These are phyloP conservation scores for Furcifer pardalis DNA, from an alignment of 2,797 vertebrate species.

Conservation along the genomic window DNA sequence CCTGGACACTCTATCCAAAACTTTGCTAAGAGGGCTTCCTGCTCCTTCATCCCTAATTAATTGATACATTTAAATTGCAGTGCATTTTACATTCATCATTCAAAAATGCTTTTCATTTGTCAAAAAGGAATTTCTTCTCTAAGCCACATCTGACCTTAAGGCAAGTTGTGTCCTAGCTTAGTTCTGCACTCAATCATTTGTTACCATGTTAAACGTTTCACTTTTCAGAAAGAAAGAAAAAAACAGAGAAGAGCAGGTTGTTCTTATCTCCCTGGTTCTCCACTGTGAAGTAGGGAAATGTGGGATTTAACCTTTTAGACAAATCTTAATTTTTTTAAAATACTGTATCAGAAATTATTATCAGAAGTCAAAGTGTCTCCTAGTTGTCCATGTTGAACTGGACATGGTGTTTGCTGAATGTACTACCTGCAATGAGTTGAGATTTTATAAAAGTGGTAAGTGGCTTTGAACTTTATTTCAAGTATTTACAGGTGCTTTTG, in stretches of 20 bases:
- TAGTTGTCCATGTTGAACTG: neutral
- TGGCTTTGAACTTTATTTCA: too few relatives aligned
- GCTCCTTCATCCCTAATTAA: neutral
- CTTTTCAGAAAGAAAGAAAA: neutral
- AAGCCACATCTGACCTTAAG: conserved; percentile 11
- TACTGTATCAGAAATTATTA: neutral
- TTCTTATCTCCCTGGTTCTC: neutral
- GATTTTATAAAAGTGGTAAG: neutral
- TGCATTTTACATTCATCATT: neutral
- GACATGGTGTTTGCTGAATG: neutral
- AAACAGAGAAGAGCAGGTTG: neutral
- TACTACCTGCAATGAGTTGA: neutral
- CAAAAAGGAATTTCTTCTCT: conserved; percentile 17
- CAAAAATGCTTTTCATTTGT: conserved; percentile 2
- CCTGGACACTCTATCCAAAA: too few relatives aligned
- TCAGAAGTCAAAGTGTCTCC: neutral
- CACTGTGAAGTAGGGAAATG: neutral
- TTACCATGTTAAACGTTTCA: conserved; percentile 12
- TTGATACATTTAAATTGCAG: neutral
- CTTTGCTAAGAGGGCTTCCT: neutral
- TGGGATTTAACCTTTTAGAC: neutral
- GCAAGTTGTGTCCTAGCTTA: neutral
- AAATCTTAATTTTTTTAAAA: neutral
- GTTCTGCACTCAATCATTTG: conserved; percentile 6
- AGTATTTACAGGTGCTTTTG: too few relatives aligned